A percentile compares a stretch with the other conserved stretches of the same genome.
Evolutionary conservation across 2,113 vertebrate genomes (phyloP).

Genomic region (Prinia subflava): DNA sequence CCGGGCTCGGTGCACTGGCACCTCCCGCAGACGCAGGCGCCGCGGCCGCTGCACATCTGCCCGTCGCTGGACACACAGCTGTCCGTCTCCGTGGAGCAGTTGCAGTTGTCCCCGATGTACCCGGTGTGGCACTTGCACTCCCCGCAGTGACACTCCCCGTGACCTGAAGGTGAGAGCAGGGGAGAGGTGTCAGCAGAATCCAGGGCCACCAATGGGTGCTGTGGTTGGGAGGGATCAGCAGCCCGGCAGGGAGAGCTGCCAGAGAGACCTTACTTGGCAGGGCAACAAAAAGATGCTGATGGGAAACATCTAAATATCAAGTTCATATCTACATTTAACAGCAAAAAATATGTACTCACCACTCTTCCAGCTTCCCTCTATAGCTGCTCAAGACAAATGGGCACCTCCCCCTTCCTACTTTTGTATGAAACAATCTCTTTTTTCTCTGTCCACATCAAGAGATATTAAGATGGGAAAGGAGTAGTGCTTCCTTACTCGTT

Average conservation of each 20-base stretch:
- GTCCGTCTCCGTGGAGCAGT: conserved; percentile 86
- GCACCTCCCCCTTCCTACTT: background rate
- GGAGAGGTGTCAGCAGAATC: background rate
- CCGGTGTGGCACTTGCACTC: conserved; percentile 92
- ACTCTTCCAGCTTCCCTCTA: background rate
- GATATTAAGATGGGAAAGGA: background rate
- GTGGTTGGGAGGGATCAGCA: background rate
- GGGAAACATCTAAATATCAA: background rate
- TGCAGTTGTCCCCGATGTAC: conserved; percentile 93
- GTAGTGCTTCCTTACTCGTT: background rate
- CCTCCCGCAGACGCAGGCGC: conserved; percentile 85
- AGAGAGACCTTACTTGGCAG: background rate
- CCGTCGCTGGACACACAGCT: conserved; percentile 82
- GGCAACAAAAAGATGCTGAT: background rate
- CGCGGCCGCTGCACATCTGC: conserved; percentile 88
- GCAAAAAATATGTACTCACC: background rate
- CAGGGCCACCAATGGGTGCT: rapidly evolving
- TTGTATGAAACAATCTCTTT: background rate
- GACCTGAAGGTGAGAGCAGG: conserved; percentile 73
- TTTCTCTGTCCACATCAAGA: background rate
- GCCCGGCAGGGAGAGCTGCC: background rate
- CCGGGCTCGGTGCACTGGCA: conserved; percentile 91
- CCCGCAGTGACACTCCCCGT: conserved; percentile 93
- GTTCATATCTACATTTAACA: background rate
- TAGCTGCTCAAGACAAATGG: background rate